Conservation (phyloP, 64 coral and sea anemone genomes). For the Montipora sp. region DNA sequence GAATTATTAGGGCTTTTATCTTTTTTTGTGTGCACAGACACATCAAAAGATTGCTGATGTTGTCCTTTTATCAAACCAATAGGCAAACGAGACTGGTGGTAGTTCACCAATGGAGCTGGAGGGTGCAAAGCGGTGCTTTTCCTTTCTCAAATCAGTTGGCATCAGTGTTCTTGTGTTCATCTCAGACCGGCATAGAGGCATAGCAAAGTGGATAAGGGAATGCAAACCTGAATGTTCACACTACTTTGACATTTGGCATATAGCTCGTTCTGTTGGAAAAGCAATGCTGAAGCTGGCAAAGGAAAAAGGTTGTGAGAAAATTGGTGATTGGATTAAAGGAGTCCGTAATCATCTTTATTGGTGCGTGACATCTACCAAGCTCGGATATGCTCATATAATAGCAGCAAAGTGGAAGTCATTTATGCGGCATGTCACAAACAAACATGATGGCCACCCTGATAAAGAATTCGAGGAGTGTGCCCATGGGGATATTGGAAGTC, state of each 20-base stretch:
- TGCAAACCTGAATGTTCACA: neutral
- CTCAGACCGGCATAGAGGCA: slow-evolving; percentile 43
- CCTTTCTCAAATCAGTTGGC: slow-evolving; percentile 6
- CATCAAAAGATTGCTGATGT: neutral
- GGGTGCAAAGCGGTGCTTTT: slow-evolving; percentile 30
- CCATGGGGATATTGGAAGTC: neutral
- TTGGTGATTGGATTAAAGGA: slow-evolving; percentile 28
- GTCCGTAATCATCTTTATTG: slow-evolving; percentile 38
- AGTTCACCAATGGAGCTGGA: slow-evolving; percentile 32
- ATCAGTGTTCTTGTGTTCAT: slow-evolving; percentile 17
- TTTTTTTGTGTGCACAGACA: slow-evolving; percentile 1
- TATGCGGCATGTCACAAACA: slow-evolving; percentile 34
- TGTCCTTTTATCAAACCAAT: neutral
- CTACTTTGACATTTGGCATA: slow-evolving; percentile 52
- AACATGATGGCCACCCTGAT: neutral
- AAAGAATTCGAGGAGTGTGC: neutral
- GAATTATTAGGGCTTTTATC: neutral
- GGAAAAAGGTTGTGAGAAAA: slow-evolving; percentile 13
- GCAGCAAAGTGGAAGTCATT: slow-evolving; percentile 31
- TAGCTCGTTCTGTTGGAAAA: slow-evolving; percentile 22
- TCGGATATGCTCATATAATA: neutral
- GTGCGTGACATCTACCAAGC: slow-evolving; percentile 23
- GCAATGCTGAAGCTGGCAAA: slow-evolving; percentile 27
- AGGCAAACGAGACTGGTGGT: slow-evolving; percentile 12
- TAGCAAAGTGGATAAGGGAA: slow-evolving; percentile 40